Evolutionary conservation across 2,888 invertebrate genomes (phyloP).

Genomic region (Mythimna vitellina): DNA sequence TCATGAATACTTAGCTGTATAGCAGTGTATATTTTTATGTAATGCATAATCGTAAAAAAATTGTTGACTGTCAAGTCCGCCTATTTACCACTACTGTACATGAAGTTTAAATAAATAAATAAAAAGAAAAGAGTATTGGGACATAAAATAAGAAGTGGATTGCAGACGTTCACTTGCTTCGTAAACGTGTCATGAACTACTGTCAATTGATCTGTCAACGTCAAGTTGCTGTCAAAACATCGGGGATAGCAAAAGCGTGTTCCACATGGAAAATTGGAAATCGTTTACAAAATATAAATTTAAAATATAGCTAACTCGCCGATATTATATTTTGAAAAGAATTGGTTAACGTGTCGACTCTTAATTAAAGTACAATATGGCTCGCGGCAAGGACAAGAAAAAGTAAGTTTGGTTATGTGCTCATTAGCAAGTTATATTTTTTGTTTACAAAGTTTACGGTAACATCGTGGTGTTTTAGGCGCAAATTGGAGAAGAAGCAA

Average conservation of each 20-base stretch:
- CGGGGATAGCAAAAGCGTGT: conserved; percentile 38
- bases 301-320: neutral
- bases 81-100: too few species aligned
- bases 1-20: too few species aligned
- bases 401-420: conserved; percentile 82
- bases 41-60: too few species aligned
- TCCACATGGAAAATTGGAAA: conserved; percentile 2
- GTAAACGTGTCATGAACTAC: neutral
- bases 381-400: conserved; percentile 88
- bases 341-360: neutral
- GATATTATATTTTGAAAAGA: neutral
- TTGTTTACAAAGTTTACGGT: conserved; percentile 43
- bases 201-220: conserved; percentile 11
- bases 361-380: conserved; percentile 73
- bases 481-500: conserved; percentile 87
- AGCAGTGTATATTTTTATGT: too few species aligned
- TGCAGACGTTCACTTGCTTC: too few species aligned
- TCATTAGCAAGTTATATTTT: neutral
- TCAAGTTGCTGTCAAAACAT: conserved; percentile 16
- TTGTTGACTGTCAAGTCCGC: too few species aligned
- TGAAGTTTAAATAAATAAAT: too few species aligned
- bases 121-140: too few species aligned
- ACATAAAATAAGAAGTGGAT: too few species aligned
- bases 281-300: conserved; percentile 23
- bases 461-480: conserved; percentile 72